Evolutionary conservation across 2,888 invertebrate species (phyloP).

Genomic region (Lochmaea capreae): DNA sequence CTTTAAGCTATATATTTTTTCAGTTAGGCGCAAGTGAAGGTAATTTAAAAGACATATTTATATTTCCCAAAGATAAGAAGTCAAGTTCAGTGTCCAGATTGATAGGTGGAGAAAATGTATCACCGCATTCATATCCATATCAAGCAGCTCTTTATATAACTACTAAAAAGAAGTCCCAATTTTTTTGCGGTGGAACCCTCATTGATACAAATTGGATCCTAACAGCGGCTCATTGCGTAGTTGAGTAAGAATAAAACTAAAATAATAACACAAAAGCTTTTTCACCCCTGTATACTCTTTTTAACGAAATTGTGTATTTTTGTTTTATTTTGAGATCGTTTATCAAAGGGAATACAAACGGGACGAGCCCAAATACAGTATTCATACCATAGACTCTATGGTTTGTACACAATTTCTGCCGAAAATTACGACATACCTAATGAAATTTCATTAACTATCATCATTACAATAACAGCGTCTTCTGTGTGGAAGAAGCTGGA

Average conservation of each 20-base stretch:
- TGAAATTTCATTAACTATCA: too few relatives aligned
- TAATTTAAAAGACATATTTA: not conserved
- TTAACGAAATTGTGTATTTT: too few relatives aligned
- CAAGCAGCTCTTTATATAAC: slow-evolving; percentile 41
- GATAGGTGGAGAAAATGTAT: slow-evolving; percentile 41
- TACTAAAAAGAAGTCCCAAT: slow-evolving; percentile 7
- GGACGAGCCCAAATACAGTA: too few relatives aligned
- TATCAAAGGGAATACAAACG: too few relatives aligned
- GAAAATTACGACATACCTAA: too few relatives aligned
- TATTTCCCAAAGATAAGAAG: slow-evolving; percentile 6
- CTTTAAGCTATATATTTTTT: not conserved
- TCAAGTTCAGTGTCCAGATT: slow-evolving; percentile 5
- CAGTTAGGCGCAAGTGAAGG: not conserved
- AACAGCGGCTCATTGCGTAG: slow-evolving; percentile 34
- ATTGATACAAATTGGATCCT: slow-evolving; percentile 24
- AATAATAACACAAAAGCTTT: not conserved
- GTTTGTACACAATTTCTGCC: too few relatives aligned
- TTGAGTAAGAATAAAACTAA: slow-evolving; percentile 38
- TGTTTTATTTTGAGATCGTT: too few relatives aligned
- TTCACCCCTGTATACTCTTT: not conserved
- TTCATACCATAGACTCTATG: too few relatives aligned
- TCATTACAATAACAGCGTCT: too few relatives aligned
- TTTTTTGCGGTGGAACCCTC: slow-evolving; percentile 26
- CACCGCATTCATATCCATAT: slow-evolving; percentile 43
- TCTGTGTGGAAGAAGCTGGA: too few relatives aligned